A percentile compares a stretch with the other conserved stretches of the same genome.
phyloP scores from a whole-genome alignment of 2,888 invertebrate genomes.

The Dermolepida albohirtum region DNA sequence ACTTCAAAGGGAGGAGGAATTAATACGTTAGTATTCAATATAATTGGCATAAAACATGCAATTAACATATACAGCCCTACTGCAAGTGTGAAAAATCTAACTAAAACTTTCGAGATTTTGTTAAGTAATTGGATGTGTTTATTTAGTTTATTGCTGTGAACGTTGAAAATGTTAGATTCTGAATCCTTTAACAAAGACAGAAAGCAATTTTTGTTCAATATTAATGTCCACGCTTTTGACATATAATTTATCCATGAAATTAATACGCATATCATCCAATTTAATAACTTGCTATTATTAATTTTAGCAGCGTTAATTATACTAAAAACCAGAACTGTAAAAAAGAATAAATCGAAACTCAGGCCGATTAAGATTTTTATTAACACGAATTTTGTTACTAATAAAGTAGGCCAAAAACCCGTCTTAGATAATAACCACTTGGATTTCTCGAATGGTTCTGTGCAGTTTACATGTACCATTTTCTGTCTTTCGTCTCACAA shows the following conservation, averaged over 20 bases:
- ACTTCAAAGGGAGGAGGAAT: neutral
- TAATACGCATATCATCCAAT: conserved; percentile 9
- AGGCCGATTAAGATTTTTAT: too few relatives aligned
- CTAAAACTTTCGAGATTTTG: neutral
- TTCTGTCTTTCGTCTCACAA: too few relatives aligned
- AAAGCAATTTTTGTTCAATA: neutral
- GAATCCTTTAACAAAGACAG: neutral
- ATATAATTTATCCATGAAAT: conserved; percentile 4
- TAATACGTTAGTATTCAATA: conserved; percentile 3
- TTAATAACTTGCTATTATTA: neutral
- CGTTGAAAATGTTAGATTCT: conserved; percentile 1
- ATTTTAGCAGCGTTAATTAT: neutral
- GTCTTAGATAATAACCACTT: too few relatives aligned
- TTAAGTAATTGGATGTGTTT: neutral
- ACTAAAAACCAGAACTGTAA: neutral
- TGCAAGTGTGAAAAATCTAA: conserved; percentile 5
- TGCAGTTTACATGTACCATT: too few relatives aligned
- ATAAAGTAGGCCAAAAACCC: too few relatives aligned
- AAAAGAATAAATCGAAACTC: too few relatives aligned
- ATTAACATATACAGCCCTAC: neutral
- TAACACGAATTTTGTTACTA: too few relatives aligned
- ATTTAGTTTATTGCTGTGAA: neutral
- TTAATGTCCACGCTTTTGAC: neutral
- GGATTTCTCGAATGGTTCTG: too few relatives aligned
- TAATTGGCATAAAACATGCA: neutral